Evolutionary conservation across 2,797 vertebrate species (phyloP).

Genomic region (Cuculus canorus): DNA sequence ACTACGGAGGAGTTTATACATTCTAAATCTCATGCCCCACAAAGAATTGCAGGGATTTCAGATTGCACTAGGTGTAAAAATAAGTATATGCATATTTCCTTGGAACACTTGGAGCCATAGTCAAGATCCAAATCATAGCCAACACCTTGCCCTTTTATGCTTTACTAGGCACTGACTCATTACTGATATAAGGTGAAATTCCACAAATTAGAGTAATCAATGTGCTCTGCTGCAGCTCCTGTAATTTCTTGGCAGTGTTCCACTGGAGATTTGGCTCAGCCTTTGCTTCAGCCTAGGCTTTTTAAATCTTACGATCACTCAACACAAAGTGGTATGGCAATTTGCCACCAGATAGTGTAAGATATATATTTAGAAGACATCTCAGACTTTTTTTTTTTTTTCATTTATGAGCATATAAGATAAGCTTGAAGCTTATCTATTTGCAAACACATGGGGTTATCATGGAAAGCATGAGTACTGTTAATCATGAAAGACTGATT

Average conservation of each 20-base stretch:
- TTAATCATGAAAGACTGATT: background rate
- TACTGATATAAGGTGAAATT: background rate
- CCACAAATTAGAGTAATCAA: background rate
- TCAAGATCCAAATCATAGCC: background rate
- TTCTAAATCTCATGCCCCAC: background rate
- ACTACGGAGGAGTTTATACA: background rate
- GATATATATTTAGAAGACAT: background rate
- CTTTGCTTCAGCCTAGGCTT: too few relatives aligned
- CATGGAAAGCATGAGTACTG: background rate
- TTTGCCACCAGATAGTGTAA: background rate
- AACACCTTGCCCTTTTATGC: background rate
- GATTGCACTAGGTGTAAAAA: background rate
- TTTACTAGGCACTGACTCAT: background rate
- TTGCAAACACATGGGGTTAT: background rate
- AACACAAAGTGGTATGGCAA: background rate
- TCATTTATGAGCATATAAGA: background rate
- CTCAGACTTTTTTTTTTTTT: background rate
- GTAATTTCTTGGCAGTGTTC: background rate
- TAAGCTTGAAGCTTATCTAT: background rate
- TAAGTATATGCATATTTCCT: background rate
- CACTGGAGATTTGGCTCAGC: background rate
- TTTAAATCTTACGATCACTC: background rate
- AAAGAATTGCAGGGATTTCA: background rate
- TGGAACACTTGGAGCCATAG: background rate
- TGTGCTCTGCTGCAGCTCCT: background rate